Evolutionary conservation across 2,797 vertebrate species (phyloP), one percentile per base, ranked within the genome.

Genomic region (Sphaeramia orbicularis): DNA sequence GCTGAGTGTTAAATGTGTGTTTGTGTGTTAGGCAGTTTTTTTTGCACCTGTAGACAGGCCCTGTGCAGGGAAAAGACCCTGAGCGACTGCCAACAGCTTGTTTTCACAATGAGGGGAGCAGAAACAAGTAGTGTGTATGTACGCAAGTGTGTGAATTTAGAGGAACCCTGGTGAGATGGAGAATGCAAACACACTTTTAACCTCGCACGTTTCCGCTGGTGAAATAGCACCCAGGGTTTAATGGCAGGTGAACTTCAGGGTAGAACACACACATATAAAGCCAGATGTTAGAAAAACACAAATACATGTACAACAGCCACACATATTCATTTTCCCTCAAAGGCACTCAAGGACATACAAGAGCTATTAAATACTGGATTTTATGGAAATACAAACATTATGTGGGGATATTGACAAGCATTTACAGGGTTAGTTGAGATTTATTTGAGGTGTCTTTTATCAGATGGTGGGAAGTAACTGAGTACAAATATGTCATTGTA

Each of bases 1-100:
- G 43, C 52, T 50, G 15, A 48, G 6, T 61, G 32, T 58, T 63
- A 12, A 74, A 18, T 16, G 16, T 19, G 35, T 2, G 36, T 50
- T 67, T 60, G 61, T 57, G 21, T 50, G 32, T 63, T 16, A 63
- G 15, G 56, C 11, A 65, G 47, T 49, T 55, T 55, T 32, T 32
- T 60, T 60, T 83, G 76, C 86, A 89, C 83, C 74, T 87, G 80
- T 40, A 80, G 36, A 52, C 19, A 32, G 13, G 14, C 19, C 62
- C 32, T 56, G 15, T 56, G 51, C 62, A 38, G 38, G 10, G 61
- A 13, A 55, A 60, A 67, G 18, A 52, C 9, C 36, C 54, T n/a
- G 45, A 62, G 40, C 9, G 21, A 51, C 71, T 78, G 77, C 80
- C 76, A 88, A 80, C 70, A 70, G 54, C 41, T 62, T 80, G 73